Conservation (phyloP, 2,113 vertebrate genomes). For the Irena cyanogastra region DNA sequence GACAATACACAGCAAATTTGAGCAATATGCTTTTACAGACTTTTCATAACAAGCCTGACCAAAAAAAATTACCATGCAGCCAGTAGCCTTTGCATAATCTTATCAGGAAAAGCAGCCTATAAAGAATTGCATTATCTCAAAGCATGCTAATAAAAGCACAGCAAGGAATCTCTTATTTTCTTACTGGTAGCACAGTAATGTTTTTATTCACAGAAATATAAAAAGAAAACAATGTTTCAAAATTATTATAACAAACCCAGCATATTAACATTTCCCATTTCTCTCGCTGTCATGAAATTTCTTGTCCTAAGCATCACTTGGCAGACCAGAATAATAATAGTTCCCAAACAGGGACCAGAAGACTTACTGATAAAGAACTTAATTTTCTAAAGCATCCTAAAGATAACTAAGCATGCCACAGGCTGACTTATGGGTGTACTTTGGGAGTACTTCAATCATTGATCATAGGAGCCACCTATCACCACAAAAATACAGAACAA, state of each 20-base stretch:
- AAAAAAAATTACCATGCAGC: background rate
- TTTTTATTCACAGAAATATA: background rate
- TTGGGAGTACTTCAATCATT: background rate
- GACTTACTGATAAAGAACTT: background rate
- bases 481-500: background rate
- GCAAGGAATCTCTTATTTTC: background rate
- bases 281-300: background rate
- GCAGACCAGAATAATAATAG: background rate
- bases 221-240: background rate
- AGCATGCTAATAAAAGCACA: background rate
- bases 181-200: background rate
- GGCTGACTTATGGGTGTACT: background rate
- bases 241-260: background rate
- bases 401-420: background rate
- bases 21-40: background rate
- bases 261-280: background rate
- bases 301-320: background rate
- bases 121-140: background rate
- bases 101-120: constrained; percentile 4
- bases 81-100: background rate
- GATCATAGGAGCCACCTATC: background rate
- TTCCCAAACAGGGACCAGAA: background rate
- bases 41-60: background rate
- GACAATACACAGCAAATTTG: background rate
- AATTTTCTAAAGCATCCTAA: background rate